phyloP scores from a whole-genome alignment of 1,140 invertebrate genomes.

The Drosophila sucinea region DNA sequence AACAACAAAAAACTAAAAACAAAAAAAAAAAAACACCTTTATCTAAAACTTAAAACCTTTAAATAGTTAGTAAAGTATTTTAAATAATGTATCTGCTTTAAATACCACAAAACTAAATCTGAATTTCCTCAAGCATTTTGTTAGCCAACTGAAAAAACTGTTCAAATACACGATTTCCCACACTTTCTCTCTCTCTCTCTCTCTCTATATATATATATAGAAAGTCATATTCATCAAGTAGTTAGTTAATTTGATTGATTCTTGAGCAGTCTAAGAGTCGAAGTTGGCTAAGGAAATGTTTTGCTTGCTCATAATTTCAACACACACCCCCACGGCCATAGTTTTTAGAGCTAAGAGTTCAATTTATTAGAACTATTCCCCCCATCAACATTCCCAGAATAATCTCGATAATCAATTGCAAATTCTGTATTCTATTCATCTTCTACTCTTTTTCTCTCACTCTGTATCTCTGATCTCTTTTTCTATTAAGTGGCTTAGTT shows the following conservation, averaged over 20 bases:
- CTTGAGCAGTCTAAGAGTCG: constrained; percentile 1
- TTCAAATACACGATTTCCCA: not conserved
- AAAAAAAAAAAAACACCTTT: constrained; percentile 43
- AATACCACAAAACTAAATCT: constrained; percentile 48
- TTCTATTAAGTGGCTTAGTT: constrained; percentile 60
- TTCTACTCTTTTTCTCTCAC: not conserved
- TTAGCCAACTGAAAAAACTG: constrained; percentile 10
- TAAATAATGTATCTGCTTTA: constrained; percentile 72
- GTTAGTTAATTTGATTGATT: constrained; percentile 29
- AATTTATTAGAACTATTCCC: constrained; percentile 12
- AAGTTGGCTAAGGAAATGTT: constrained; percentile 39
- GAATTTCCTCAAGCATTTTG: constrained; percentile 26
- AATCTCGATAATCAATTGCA: constrained; percentile 36
- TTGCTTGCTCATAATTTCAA: constrained; percentile 66
- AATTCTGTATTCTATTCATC: constrained; percentile 3
- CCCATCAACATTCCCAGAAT: not conserved
- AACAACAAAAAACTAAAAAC: constrained; percentile 83
- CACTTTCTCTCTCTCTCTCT: not conserved
- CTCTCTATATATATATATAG: not conserved
- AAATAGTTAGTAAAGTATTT: constrained; percentile 56
- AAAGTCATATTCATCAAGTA: constrained; percentile 14
- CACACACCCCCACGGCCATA: constrained; percentile 51
- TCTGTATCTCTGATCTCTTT: constrained; percentile 20
- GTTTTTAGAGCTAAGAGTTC: constrained; percentile 43
- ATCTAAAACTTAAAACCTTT: constrained; percentile 48